Base-by-base conservation (phyloP, 2,113 vertebrate genomes). In the Ameiurus melas region DNA sequence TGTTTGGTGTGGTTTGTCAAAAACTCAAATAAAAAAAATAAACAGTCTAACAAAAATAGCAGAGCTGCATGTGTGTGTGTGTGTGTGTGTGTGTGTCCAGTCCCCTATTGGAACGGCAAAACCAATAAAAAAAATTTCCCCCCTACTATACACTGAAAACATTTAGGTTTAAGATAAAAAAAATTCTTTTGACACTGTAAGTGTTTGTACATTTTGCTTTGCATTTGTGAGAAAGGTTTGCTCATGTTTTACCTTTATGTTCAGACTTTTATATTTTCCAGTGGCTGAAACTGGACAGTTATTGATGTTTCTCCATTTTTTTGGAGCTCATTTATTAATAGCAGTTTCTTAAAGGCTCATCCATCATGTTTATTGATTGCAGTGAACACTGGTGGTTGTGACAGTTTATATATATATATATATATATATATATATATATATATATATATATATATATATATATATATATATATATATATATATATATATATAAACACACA, bases 301-400 rank as follows among this genome's bases (percentile, higher is more conserved):
- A 83, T 62, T 77, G 82, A 84, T 84, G 64, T 47, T 39, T 33
- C 39, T 73, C 14, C n/a, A 22, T 27, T 80, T 89, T 86, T 84
- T 27, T 19, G 14, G 12, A 79, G 60, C 27, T n/a, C 27, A 60
- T 86, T 90, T 90, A 92, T 93, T 90, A 88, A 58, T 83, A 75
- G 75, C 53, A 91, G 89, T 90, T 89, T 91, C 66, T 89, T 70
- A 86, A 89, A 90, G 81, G 90, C 70, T 14, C 62, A 64, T 89
- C 87, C 75, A 91, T 89, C 85, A 83, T 78, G 90, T 90, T 84
- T 88, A 85, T 55, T 4, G 0, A 87, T 60, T 84, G 10, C n/a
- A 47, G 73, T 39, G 83, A 75, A 79, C 36, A 68, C 12, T 10
- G n/a, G 22, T 47, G 36, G 55, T 30, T 85, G 68, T 87, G 87